Evolutionary conservation across 2,888 invertebrate species (phyloP).

Genomic region (Troglohyphantes excavatus): DNA sequence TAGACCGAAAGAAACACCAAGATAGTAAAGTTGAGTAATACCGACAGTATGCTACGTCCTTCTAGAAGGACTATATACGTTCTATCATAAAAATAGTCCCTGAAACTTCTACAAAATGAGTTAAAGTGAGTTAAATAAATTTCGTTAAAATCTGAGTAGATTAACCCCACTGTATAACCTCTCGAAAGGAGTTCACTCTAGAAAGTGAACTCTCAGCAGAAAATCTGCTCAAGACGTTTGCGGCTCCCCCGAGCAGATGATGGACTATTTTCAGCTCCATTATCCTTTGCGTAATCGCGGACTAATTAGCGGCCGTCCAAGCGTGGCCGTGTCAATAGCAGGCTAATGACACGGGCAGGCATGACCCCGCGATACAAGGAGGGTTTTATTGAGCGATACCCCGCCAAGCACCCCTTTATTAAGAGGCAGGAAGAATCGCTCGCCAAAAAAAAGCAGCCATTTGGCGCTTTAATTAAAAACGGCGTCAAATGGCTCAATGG

Average conservation of each 20-base stretch:
- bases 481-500: conserved; percentile 21
- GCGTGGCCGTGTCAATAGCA: conserved; percentile 42
- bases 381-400: neutral
- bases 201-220: no score
- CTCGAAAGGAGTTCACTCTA: no score
- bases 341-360: neutral
- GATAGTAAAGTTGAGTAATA: no score
- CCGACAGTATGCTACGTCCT: no score
- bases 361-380: conserved; percentile 7
- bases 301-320: conserved; percentile 26
- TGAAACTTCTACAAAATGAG: no score
- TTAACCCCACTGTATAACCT: no score
- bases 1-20: no score
- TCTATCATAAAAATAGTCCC: no score
- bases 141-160: no score
- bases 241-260: neutral
- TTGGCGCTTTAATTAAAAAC: neutral
- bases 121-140: no score
- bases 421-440: neutral
- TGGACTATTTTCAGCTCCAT: conserved; percentile 46
- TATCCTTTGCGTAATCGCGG: conserved; percentile 50
- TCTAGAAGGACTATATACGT: no score
- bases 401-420: neutral
- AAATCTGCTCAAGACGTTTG: no score
- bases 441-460: neutral